Conservation (phyloP, 2,113 vertebrate genomes). For the Cyprinodon brontotheroides region DNA sequence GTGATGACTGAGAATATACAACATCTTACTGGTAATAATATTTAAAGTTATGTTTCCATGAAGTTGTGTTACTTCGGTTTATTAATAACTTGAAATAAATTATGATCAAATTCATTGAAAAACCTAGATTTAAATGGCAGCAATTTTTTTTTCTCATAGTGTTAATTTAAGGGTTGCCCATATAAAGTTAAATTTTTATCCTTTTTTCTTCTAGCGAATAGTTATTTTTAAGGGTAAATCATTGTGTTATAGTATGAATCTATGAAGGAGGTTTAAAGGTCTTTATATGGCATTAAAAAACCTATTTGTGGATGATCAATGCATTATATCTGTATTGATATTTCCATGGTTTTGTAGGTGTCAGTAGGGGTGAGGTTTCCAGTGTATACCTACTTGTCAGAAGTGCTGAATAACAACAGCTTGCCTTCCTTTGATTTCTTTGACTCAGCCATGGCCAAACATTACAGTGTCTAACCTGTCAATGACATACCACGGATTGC, state of each 20-base stretch:
- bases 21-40: neutral
- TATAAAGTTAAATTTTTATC: neutral
- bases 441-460: conserved; percentile 68
- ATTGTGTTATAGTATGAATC: neutral
- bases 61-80: neutral
- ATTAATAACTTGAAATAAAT: neutral
- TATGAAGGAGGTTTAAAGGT: neutral
- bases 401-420: conserved; percentile 67
- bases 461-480: conserved; percentile 74
- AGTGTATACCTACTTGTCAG: conserved; percentile 55
- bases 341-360: conserved; percentile 44
- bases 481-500: conserved; percentile 71
- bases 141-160: neutral
- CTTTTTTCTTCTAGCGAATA: neutral
- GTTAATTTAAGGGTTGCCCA: neutral
- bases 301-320: conserved; percentile 48
- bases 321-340: conserved; percentile 52
- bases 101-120: neutral
- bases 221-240: neutral
- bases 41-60: neutral
- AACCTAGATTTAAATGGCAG: neutral
- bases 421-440: conserved; percentile 66
- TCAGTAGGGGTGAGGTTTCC: conserved; percentile 46
- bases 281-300: conserved; percentile 35
- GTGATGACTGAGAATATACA: neutral